A percentile compares a stretch with the other conserved stretches of the same genome.
These are phyloP conservation scores for Camelus dromedarius DNA, from an alignment of 2,113 vertebrate genomes.

Conservation along the genomic window DNA sequence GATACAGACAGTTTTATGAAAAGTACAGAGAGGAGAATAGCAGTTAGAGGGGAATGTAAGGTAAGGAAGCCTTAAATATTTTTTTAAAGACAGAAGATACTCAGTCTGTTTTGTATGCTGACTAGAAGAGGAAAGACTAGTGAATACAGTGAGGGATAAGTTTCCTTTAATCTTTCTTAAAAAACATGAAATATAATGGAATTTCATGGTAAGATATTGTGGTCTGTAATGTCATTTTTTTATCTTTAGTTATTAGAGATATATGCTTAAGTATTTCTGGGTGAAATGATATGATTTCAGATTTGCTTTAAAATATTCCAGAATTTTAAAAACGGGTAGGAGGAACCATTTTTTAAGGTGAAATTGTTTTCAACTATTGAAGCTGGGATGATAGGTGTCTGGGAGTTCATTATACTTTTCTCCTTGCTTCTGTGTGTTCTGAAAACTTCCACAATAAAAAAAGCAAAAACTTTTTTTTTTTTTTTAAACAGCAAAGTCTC, in stretches of 20 bases:
- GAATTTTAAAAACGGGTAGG: background rate
- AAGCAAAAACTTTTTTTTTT: background rate
- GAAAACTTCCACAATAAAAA: slow-evolving; percentile 25
- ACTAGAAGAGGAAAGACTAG: background rate
- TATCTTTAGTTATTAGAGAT: background rate
- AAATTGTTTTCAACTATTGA: background rate
- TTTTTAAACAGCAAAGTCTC: background rate
- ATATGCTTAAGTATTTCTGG: background rate
- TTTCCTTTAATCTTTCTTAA: background rate
- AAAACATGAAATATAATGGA: background rate
- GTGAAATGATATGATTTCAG: background rate
- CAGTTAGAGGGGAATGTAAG: background rate
- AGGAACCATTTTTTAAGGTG: background rate
- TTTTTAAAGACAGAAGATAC: background rate
- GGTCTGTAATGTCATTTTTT: background rate
- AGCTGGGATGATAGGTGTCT: background rate
- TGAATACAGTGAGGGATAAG: background rate
- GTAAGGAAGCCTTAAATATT: background rate
- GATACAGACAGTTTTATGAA: background rate
- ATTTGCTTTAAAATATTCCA: background rate
- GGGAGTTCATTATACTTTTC: no score
- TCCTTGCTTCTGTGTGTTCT: background rate
- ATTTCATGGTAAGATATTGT: background rate
- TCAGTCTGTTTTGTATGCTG: background rate
- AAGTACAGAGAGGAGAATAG: background rate